Evolutionary conservation across 2,113 vertebrate genomes (phyloP), one percentile per base, ranked within the genome.

Genomic region (Boleophthalmus pectinirostris): DNA sequence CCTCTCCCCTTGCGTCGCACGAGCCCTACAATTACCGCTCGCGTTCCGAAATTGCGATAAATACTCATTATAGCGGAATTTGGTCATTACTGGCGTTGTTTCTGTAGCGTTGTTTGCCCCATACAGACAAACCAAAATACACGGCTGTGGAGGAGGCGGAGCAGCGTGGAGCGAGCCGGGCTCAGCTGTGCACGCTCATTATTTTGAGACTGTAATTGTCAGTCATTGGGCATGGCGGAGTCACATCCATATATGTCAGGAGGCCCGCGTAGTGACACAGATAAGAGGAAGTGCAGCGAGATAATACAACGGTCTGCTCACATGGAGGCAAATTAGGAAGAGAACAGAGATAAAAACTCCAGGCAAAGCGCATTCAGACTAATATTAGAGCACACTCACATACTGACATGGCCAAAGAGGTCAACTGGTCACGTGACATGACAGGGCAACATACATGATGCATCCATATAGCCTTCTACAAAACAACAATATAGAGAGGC

Each of bases 31-130:
- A 76, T 82, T 90, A 18, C 71, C 89, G 85, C 92, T 90, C 35
- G 93, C 91, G 35, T 94, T 92, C 65, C 95, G 94, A 86, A 99
- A 98, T 74, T 97, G 93, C 33, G 95, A 95, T 77, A 98, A 94
- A 82, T 98, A 99, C 77, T 97, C 94, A 0, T 94, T 92, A 73
- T 99, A 99, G 75, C 94, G 95, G 93, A 98, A 98, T 85, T 94
- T 94, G 70, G 95, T 97, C 97, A 98, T 98, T 73, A 5, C 70
- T 73, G 74, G 5, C 11, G 72, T 15, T 10, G 54, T 70, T 67
- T 71, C 77, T 5, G 20, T 20, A 63, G 74, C 69, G 20, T 53
- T 12, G 53, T 49, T 23, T 61, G 57, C 15, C 54, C 12, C 63
- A 20, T 43, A 45, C 64, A 66, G 38, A 24, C 64, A 66, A 64